A percentile compares a stretch with the other conserved stretches of the same genome.
Conservation (phyloP, 2,888 invertebrate genomes). For the Apotomis turbidana region DNA sequence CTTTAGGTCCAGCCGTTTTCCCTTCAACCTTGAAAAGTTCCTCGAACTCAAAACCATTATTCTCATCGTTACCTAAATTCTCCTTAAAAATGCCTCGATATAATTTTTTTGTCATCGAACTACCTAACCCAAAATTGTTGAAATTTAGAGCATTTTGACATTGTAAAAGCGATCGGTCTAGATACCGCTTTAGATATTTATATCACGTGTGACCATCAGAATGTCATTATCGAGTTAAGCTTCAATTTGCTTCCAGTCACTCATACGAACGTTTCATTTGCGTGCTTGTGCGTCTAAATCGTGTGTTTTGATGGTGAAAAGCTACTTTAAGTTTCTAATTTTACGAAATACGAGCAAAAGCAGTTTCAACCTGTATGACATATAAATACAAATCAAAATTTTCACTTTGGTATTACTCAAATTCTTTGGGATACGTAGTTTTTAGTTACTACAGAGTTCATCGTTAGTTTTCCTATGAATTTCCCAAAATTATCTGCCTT, state of each 20-base stretch:
- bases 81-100: no score
- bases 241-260: conserved; percentile 11
- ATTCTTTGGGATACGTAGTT: no score
- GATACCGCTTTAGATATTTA: conserved; percentile 11
- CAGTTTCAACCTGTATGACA: not conserved
- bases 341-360: not conserved
- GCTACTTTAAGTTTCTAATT: conserved; percentile 19
- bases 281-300: conserved; percentile 26
- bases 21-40: not conserved
- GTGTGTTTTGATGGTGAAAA: conserved; percentile 17
- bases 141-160: not conserved
- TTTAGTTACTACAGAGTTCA: no score
- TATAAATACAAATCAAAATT: no score
- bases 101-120: no score
- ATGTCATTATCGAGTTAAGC: conserved; percentile 20
- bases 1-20: conserved; percentile 1
- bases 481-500: no score
- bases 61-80: not conserved
- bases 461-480: no score
- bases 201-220: conserved; percentile 24
- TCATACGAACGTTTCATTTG: conserved; percentile 20
- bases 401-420: no score
- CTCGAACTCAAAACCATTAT: not conserved
- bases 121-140: no score
- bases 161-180: not conserved